Evolutionary conservation across 2,888 invertebrate genomes (phyloP), one percentile per base, ranked within the genome.

Genomic region (Saturnia pavonia): DNA sequence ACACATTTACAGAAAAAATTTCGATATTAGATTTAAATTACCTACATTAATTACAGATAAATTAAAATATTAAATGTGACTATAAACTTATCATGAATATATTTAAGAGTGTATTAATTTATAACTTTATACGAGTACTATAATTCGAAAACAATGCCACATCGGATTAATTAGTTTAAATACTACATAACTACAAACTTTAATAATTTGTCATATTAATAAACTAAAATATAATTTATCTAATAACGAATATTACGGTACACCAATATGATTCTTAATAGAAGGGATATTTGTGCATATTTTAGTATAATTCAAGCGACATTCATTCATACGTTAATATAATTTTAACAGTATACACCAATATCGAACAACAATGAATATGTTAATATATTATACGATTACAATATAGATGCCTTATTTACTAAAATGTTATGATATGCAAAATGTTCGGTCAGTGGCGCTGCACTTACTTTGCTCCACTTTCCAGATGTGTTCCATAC

Each of bases 1-100:
- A 92, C 91, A 91, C 85, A 79, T 90, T 91, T 92, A 91, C 91
- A 91, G 84, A 87, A 85, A 88, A n/a, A 87, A 84, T 86, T 84
- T 88, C 82, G 88, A 85, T 88, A 86, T 88, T 86, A 88, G 81
- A 87, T 82, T 87, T 85, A 79, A 82, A 88, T 88, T 85, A 88
- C 78, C 83, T 89, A 91, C 82, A 78, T 81, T 83, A 80, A 83
- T 75, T 72, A 72, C 78, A 27, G 4, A 60, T 27, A 60, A 60
- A 69, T 76, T 80, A 74, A 80, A 87, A 91, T 91, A 93, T 91
- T 91, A 94, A 93, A 94, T 94, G 94, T 94, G 94, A 94, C 94
- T 88, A 80, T 88, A 90, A 91, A 91, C 89, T 75, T 69, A 48
- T 67, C 43, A 40, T 54, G 51, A 40, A 40, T 42, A 51, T 27